These are phyloP conservation scores for Xanthia icteritia DNA, from an alignment of 2,888 invertebrate species.

Conservation along the genomic window DNA sequence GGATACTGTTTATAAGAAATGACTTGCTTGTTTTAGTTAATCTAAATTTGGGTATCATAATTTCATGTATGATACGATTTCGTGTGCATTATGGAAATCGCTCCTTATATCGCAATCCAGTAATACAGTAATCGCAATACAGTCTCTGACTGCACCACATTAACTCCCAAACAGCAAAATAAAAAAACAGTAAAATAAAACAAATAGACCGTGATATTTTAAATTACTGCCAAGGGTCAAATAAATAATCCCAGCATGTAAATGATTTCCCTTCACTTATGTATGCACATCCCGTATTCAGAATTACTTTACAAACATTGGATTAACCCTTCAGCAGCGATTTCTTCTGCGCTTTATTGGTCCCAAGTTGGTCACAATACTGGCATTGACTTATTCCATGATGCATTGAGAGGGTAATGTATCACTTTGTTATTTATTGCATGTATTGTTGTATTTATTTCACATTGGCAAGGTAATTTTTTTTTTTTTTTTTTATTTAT, in stretches of 20 bases:
- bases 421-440: constrained; percentile 25
- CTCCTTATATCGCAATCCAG: no score
- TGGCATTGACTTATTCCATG: constrained; percentile 37
- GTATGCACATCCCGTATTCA: constrained; percentile 36
- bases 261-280: constrained; percentile 25
- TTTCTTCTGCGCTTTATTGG: constrained; percentile 56
- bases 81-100: no score
- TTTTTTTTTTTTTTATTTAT: neutral
- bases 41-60: no score
- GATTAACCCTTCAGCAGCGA: constrained; percentile 44
- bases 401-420: constrained; percentile 29
- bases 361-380: constrained; percentile 50
- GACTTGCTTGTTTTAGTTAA: no score
- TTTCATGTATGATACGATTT: no score
- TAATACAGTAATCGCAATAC: neutral
- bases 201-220: constrained; percentile 2
- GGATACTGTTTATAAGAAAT: no score
- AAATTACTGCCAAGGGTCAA: constrained; percentile 46
- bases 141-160: neutral
- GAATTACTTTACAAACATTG: constrained; percentile 39
- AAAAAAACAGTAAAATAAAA: constrained; percentile 14
- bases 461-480: neutral
- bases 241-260: constrained; percentile 38
- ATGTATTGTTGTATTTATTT: neutral
- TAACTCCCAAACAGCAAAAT: neutral